These are phyloP conservation scores for Ophion ellenae DNA, from an alignment of 2,888 invertebrate genomes.

Conservation along the genomic window DNA sequence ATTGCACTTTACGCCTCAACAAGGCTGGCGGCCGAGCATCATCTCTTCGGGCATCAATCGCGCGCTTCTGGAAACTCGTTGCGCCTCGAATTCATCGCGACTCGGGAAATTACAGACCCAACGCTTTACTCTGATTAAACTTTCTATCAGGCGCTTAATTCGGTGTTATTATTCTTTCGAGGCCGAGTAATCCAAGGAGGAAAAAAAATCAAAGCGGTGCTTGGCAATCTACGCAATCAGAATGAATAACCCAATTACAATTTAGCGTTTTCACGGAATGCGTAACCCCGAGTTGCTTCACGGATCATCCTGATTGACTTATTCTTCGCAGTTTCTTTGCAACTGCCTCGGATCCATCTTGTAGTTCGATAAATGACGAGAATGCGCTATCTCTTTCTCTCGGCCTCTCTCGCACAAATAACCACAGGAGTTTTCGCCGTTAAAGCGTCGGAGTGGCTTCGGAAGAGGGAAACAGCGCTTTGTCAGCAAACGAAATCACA, in stretches of 20 bases:
- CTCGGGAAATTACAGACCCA: slow-evolving; percentile 40
- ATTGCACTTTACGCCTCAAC: slow-evolving; percentile 57
- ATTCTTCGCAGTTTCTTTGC: slow-evolving; percentile 14
- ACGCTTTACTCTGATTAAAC: slow-evolving; percentile 33
- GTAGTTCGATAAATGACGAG: slow-evolving; percentile 53
- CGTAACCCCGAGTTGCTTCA: slow-evolving; percentile 14
- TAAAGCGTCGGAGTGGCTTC: slow-evolving; percentile 14
- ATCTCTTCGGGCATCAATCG: slow-evolving; percentile 25
- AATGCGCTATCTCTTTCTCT: background rate
- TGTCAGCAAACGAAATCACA: slow-evolving; percentile 66
- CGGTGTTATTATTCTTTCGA: slow-evolving; percentile 18
- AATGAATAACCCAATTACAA: slow-evolving; percentile 42
- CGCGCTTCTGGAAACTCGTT: slow-evolving; percentile 5
- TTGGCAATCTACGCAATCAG: slow-evolving; percentile 6
- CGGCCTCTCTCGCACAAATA: background rate
- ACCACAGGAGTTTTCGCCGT: background rate
- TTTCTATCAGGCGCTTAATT: slow-evolving; percentile 11
- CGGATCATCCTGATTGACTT: slow-evolving; percentile 41
- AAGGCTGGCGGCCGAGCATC: background rate
- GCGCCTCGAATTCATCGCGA: slow-evolving; percentile 12
- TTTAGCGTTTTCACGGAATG: slow-evolving; percentile 23
- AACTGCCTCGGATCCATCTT: slow-evolving; percentile 45
- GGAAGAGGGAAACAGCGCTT: slow-evolving; percentile 59
- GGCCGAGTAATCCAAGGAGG: background rate
- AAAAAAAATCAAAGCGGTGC: background rate